Evolutionary conservation across 2,797 vertebrate genomes (phyloP).

Genomic region (Silurus aristotelis): DNA sequence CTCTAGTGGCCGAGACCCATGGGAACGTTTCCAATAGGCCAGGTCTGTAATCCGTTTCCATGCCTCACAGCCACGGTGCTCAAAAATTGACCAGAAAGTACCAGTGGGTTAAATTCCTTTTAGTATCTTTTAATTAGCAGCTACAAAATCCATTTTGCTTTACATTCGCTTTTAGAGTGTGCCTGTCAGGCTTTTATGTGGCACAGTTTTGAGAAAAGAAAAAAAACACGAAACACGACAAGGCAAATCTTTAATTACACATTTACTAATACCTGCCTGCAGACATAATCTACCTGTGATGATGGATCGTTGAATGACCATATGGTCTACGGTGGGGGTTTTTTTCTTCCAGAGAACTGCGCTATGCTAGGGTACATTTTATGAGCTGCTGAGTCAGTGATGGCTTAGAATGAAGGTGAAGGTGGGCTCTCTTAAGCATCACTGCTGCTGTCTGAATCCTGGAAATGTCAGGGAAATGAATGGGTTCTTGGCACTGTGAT

Average conservation of each 20-base stretch:
- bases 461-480: conserved; percentile 67
- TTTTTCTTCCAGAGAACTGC: neutral
- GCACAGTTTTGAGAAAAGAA: conserved; percentile 17
- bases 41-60: neutral
- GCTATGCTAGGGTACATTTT: neutral
- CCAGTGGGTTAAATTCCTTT: neutral
- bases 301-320: conserved; percentile 43
- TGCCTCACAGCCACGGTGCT: neutral
- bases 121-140: conserved; percentile 19
- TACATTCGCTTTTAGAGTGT: conserved; percentile 21
- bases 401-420: conserved; percentile 53
- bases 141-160: conserved; percentile 29
- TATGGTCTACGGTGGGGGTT: neutral
- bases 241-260: conserved; percentile 36
- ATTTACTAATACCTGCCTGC: conserved; percentile 33
- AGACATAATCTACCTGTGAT: conserved; percentile 54
- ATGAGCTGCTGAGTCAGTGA: conserved; percentile 36
- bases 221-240: neutral
- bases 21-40: neutral
- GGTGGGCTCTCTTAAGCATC: conserved; percentile 50
- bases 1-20: neutral
- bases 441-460: conserved; percentile 61
- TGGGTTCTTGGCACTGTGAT: conserved; percentile 61
- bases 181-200: conserved; percentile 37
- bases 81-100: neutral